A percentile compares a stretch with the other conserved stretches of the same genome.
Conservation (phyloP, 2,888 invertebrate genomes). For the Polia nebulosa region DNA sequence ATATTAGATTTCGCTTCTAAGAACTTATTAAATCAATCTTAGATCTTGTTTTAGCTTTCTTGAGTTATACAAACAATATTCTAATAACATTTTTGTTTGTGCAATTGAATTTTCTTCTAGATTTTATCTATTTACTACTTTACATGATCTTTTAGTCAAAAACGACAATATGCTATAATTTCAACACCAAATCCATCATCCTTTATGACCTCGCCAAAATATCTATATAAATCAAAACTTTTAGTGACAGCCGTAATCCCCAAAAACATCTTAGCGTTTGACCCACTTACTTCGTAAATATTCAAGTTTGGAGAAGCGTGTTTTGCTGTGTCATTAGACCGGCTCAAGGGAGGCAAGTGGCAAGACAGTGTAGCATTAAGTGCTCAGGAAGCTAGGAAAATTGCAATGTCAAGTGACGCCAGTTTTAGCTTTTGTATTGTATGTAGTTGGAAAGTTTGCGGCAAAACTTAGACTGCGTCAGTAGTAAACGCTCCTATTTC, state of each 20-base stretch:
- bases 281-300: slow-evolving; percentile 63
- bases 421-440: slow-evolving; percentile 67
- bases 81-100: not conserved
- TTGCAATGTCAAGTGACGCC: slow-evolving; percentile 75
- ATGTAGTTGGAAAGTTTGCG: slow-evolving; percentile 65
- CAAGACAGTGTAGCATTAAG: slow-evolving; percentile 69
- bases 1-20: slow-evolving; percentile 23
- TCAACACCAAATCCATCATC: slow-evolving; percentile 7
- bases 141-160: slow-evolving; percentile 5
- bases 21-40: slow-evolving; percentile 11
- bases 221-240: slow-evolving; percentile 53
- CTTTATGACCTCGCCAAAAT: slow-evolving; percentile 25
- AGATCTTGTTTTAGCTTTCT: slow-evolving; percentile 10
- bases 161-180: not conserved
- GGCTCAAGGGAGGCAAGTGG: slow-evolving; percentile 57
- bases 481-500: slow-evolving; percentile 63
- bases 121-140: not conserved
- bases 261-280: slow-evolving; percentile 60
- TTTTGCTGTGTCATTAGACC: slow-evolving; percentile 72
- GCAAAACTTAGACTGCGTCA: slow-evolving; percentile 58
- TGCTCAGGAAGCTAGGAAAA: slow-evolving; percentile 71
- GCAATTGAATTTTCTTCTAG: not conserved
- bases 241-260: slow-evolving; percentile 35
- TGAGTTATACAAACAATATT: slow-evolving; percentile 1
- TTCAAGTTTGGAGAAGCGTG: slow-evolving; percentile 66